Evolutionary conservation across 2,888 invertebrate species (phyloP).

Genomic region (Thereva unica): DNA sequence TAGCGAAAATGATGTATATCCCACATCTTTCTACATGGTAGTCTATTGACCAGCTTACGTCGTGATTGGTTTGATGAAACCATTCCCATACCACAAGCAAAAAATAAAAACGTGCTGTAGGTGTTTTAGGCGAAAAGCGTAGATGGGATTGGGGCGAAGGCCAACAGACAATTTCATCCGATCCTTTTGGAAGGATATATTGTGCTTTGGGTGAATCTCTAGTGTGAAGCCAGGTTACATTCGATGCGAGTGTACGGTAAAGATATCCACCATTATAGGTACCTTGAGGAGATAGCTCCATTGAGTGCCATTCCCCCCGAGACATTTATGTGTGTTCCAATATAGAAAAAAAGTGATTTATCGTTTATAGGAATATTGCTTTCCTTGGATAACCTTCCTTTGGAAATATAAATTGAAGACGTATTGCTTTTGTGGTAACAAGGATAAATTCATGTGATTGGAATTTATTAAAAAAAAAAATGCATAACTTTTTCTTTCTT

Average conservation of each 20-base stretch:
- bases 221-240: slow-evolving; percentile 5
- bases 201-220: slow-evolving; percentile 5
- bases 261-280: slow-evolving; percentile 3
- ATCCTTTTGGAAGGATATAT: background rate
- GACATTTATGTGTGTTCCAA: slow-evolving; percentile 2
- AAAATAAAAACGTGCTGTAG: no score
- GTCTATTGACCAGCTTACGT: background rate
- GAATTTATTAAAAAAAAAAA: no score
- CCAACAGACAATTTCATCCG: slow-evolving; percentile 7
- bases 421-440: background rate
- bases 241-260: background rate
- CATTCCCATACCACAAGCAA: background rate
- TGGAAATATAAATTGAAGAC: background rate
- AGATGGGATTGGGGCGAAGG: background rate
- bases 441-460: background rate
- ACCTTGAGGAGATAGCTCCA: background rate
- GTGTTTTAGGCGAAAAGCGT: no score
- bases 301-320: background rate
- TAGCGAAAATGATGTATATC: no score
- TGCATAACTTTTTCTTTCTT: no score
- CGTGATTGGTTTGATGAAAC: slow-evolving; percentile 29
- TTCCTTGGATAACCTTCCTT: background rate
- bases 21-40: no score
- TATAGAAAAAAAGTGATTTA: slow-evolving; percentile 19
- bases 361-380: slow-evolving; percentile 15